Evolutionary conservation across 2,888 invertebrate species (phyloP), one percentile per base, ranked within the genome.

Genomic region (Mythimna albipuncta): DNA sequence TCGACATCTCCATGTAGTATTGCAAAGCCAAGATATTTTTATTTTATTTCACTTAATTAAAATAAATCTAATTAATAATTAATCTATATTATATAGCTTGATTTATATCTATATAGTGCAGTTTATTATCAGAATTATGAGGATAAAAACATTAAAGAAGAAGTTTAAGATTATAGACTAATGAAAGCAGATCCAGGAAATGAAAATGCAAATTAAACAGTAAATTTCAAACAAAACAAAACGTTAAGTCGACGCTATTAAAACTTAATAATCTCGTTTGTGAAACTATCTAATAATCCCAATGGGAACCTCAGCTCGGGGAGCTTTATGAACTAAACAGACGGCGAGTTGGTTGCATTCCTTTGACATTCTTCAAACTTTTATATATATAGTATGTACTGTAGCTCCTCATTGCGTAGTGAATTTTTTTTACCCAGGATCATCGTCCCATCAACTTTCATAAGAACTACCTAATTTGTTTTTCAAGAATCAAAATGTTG

Each of bases 271-370:
- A 65, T 44, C 44, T 44, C 44, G 64, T 47, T 68, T n/a, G 61
- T 41, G 13, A 41, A 75, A 75, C 61, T 74, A 64, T 64, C n/a
- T 74, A 58, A 65, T 77, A 70, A 75, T 69, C 26, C 32, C 47
- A 54, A 64, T n/a, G 47, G 21, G 64, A 52, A 64, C 16, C 57
- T 38, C 26, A n/a, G 32, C 32, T 32, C 32, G 32, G 32, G 26
- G 16, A 62, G 71, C 57, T 77, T 70, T 57, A 64, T 44, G 59
- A 52, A 70, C 76, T 55, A 62, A 41, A 19, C 26, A 77, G 58
- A 54, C 19, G 47, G 44, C 44, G 35, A 77, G 62, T 63, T 19
- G 13, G 13, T 26, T 26, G 44, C 52, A 52, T 47, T 52, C 38
- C 35, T 62, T 61, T 64, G 32, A 71, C 62, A 76, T 77, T 63